Evolutionary conservation across 1,140 invertebrate genomes (phyloP), one percentile per base, ranked within the genome.

Genomic region (Zaprionus capensis): DNA sequence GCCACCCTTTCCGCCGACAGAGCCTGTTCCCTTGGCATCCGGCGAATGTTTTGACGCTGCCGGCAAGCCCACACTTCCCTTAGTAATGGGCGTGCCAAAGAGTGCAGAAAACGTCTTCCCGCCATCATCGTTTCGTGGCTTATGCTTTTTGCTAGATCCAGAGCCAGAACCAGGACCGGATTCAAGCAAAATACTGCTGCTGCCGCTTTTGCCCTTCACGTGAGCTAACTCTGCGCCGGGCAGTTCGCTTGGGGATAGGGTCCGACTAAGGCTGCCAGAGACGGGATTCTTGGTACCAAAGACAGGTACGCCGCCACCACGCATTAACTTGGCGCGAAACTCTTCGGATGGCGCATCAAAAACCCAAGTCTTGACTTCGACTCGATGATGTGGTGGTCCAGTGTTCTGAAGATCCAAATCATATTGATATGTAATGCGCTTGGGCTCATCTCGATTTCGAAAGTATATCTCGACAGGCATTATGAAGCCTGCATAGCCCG

Each of bases 401-500:
- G 94, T 94, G 1, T 94, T 93, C 93, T 97, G 96, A 66, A 99
- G 93, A 80, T 95, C 95, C 53, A 99, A 94, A 93, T 99, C 98
- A 94, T 99, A 99, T 46, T 94, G 93, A 92, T 98, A 98, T 53
- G 94, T 93, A 38, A 98, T 96, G 90, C 96, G 98, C 90, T 97
- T 98, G 20, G 97, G 97, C 90, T 98, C 97, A 92, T 98, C 97
- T 92, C 97, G 97, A 92, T 97, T 98, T 76, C 96, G 97, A 78
- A 99, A 96, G 91, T 97, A 96, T 63, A 99, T 96, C 80, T 98
- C 97, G 83, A 99, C 98, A 2, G 96, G 96, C 56, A 99, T 94
- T 46, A 95, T 94, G 92, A 99, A 99, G 17, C 98, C 97, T 66
- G 98, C 98, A 95, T 99, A 99, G 2, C 98, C 98, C 7, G 97